Evolutionary conservation across 2,113 vertebrate species (phyloP).

Genomic region (Seriola quinqueradiata): DNA sequence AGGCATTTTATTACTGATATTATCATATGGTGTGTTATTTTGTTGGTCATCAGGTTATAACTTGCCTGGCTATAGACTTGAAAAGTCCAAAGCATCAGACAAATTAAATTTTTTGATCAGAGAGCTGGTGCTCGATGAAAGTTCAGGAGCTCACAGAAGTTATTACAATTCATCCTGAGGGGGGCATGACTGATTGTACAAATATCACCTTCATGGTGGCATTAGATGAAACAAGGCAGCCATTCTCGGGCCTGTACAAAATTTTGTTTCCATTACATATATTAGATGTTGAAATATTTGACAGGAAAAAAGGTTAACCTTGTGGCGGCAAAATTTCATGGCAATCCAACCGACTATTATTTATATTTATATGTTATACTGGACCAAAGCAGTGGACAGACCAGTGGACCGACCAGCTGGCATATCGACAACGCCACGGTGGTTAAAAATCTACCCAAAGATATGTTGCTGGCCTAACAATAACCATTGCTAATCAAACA

Average conservation of each 20-base stretch:
- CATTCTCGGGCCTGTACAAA: too few relatives aligned
- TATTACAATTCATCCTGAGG: not conserved
- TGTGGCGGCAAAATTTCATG: not conserved
- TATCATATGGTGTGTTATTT: not conserved
- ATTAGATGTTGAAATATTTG: too few relatives aligned
- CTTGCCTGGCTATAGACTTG: not conserved
- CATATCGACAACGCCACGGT: not conserved
- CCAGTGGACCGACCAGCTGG: not conserved
- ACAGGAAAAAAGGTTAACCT: too few relatives aligned
- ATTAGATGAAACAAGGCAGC: too few relatives aligned
- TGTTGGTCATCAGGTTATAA: not conserved
- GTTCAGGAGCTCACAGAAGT: not conserved
- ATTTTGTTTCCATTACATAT: too few relatives aligned
- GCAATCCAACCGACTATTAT: not conserved
- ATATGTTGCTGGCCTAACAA: not conserved
- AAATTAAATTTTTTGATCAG: not conserved
- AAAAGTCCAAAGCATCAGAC: not conserved
- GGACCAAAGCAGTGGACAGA: not conserved
- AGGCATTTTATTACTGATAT: not conserved
- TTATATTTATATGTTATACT: not conserved
- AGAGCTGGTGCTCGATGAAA: not conserved
- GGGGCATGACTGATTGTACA: not conserved
- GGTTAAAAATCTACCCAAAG: not conserved
- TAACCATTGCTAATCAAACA: slow-evolving; percentile 7
- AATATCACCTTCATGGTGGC: not conserved